Evolutionary conservation across 2,113 vertebrate species (phyloP), one percentile per base, ranked within the genome.

Genomic region (Meriones unguiculatus): DNA sequence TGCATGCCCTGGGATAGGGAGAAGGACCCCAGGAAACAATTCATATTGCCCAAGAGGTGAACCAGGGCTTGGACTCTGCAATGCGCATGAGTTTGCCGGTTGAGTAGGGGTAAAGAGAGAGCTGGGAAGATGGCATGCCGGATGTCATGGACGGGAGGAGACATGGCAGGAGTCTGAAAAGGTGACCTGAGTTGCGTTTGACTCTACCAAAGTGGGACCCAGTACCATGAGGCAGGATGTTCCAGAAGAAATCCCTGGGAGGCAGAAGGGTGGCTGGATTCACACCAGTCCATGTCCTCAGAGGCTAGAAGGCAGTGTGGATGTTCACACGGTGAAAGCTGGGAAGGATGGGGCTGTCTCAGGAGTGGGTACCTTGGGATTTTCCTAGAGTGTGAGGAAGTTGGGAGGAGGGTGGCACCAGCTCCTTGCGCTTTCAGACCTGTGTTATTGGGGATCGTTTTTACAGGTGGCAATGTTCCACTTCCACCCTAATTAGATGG

Each of bases 271-370:
- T 6, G 22, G 54, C 0, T 30, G 30, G 15, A 14, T 28, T 20
- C 32, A 18, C 67, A 46, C 11, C 5, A 25, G n/a, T 38, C 6
- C 17, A 11, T 20, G 1, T 0, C 0, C 54, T 5, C 0, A 32
- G n/a, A 25, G 17, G 32, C 54, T 76, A 64, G 86, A 64, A 65
- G 82, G 59, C 30, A 22, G 8, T 0, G 5, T 7, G 28, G 73
- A 46, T 46, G 77, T 2, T 22, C 30, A 0, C 35, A 0, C 9
- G 25, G 4, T 59, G 73, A 57, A 85, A 25, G 38, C 3, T 11
- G 10, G 46, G 52, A 80, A 62, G 77, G 9, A 35, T 0, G 12
- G 30, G 46, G 7, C 10, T 0, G 10, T 5, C 13, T 72, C 67
- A 54, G 4, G 3, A 11, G 0, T 24, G 73, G 20, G 46, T 65